Percentiles rank a stretch among this genome's conserved stretches.
Conservation (phyloP, 2,113 vertebrate genomes). For the Psophia crepitans region DNA sequence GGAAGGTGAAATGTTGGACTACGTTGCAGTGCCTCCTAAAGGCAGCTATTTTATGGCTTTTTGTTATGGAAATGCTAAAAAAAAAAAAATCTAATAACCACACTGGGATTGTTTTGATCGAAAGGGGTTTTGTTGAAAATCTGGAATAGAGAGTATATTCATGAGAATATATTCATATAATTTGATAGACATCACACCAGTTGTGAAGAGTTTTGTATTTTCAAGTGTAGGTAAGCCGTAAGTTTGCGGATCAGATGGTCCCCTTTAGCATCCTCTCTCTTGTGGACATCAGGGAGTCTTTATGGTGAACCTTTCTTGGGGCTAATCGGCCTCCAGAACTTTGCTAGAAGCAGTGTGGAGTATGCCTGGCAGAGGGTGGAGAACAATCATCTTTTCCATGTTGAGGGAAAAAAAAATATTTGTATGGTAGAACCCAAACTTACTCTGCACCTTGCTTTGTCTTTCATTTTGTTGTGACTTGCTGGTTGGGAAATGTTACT, state of each 20-base stretch:
- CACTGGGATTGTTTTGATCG: neutral
- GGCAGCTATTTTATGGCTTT: neutral
- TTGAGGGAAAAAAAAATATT: neutral
- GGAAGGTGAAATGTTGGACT: neutral
- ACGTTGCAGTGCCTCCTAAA: neutral
- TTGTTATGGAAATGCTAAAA: neutral
- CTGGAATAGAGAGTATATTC: neutral
- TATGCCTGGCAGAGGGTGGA: neutral
- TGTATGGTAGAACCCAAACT: neutral
- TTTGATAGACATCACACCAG: neutral
- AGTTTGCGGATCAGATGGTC: neutral
- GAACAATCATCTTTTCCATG: neutral
- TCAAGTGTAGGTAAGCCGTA: neutral
- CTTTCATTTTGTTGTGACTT: neutral
- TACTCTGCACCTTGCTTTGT: neutral
- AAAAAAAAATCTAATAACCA: neutral
- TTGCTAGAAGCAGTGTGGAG: neutral
- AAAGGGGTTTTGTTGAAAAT: neutral
- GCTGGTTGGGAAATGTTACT: neutral
- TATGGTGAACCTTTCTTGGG: neutral
- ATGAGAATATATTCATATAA: neutral
- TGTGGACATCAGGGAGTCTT: neutral
- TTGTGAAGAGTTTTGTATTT: neutral
- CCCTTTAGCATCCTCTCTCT: neutral
- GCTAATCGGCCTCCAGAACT: neutral